Evolutionary conservation across 2,888 invertebrate species (phyloP).

Genomic region (Heliconius aoede): DNA sequence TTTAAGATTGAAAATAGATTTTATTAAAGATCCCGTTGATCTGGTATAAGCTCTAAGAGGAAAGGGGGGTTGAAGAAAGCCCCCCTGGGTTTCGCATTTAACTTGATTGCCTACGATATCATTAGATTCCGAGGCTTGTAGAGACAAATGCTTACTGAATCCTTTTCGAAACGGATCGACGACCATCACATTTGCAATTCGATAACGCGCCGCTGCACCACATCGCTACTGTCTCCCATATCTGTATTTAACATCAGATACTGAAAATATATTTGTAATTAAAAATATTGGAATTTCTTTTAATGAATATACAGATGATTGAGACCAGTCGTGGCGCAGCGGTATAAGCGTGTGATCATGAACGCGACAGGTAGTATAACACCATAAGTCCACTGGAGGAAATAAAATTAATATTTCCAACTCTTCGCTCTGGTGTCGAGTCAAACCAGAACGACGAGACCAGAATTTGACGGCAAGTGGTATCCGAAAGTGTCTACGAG

Average conservation of each 20-base stretch:
- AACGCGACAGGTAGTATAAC: no score
- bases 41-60: neutral
- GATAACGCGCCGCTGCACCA: no score
- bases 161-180: neutral
- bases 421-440: no score
- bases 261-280: neutral
- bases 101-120: neutral
- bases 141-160: neutral
- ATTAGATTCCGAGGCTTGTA: neutral
- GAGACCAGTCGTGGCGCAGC: no score
- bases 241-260: neutral
- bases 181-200: neutral
- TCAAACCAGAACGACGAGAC: no score
- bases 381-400: no score
- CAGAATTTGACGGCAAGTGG: no score
- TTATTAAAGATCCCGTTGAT: neutral
- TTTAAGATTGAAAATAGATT: conserved; percentile 10
- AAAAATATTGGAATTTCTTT: conserved; percentile 5
- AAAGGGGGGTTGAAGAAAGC: no score
- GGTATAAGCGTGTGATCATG: no score
- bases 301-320: neutral
- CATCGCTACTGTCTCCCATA: neutral
- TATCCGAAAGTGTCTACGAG: no score
- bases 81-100: neutral
- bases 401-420: neutral